Evolutionary conservation across 2,888 invertebrate genomes (phyloP), one percentile per base, ranked within the genome.

Genomic region (Clistopyga incitator): DNA sequence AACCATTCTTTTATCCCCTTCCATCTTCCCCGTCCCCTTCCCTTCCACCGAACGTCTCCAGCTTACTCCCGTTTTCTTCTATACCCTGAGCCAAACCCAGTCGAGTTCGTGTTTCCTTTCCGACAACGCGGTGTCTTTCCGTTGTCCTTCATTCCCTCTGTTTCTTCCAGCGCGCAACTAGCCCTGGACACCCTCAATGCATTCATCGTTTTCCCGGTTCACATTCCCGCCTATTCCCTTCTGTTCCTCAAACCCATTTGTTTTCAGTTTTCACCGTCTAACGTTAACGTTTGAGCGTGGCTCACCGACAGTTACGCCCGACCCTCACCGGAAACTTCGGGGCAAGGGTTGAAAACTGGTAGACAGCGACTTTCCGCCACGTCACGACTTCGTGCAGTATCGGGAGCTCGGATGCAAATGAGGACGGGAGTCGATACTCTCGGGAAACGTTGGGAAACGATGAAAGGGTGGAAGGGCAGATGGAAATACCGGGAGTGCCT

Each of bases 181-280:
- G 56, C 45, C 29, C 34, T 18, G 38, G 56, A 42, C 47, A 45
- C 54, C 45, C 34, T 52, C 18, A 15, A 42, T n/a, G 42, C 65
- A 59, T 47, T 54, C 38, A 52, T 59, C 65, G 54, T 65, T 72
- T 47, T 25, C 47, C 25, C 34, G 71, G 25, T 72, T 45, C 67
- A 38, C 59, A 47, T 59, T 78, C 38, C 56, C 64, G 23, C 50
- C 18, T 18, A 34, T 42, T 52, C 56, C 56, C 52, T 34, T 76
- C 23, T 56, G 77, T 82, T 79, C 20, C 54, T 25, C 67, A 42
- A 79, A 56, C 64, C 74, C 72, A 47, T 65, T 61, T 84, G 77
- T 74, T 77, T 77, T 50, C 34, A 15, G 45, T 47, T 47, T 20
- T 47, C 20, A 50, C n/a, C 25, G 20, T 45, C 72, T 15, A 13